Percentiles rank a stretch among this genome's conserved stretches.
Conservation (phyloP, 2,113 vertebrate species). For the Hypomesus transpacificus region DNA sequence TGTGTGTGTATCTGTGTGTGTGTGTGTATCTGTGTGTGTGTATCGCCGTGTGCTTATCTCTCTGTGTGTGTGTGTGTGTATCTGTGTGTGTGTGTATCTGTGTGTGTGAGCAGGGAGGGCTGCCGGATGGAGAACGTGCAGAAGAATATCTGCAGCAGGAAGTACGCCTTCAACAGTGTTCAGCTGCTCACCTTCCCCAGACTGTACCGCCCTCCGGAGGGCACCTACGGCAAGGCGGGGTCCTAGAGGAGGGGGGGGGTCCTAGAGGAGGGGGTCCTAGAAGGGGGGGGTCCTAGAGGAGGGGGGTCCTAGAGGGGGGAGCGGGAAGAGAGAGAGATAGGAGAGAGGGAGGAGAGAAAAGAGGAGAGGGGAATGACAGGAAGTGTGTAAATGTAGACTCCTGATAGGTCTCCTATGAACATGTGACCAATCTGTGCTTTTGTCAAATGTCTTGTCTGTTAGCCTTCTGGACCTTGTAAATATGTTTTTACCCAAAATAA, state of each 20-base stretch:
- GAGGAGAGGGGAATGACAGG: neutral
- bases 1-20: neutral
- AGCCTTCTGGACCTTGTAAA: neutral
- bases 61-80: no score
- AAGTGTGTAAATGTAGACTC: neutral
- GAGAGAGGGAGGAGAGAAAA: neutral
- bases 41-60: no score
- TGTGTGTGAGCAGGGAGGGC: constrained; percentile 40
- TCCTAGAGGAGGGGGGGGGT: constrained; percentile 59
- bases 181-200: constrained; percentile 93
- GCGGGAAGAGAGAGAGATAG: neutral
- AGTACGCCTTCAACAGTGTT: constrained; percentile 90
- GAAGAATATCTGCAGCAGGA: constrained; percentile 93
- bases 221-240: constrained; percentile 86
- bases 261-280: neutral
- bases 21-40: neutral
- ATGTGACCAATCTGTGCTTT: neutral
- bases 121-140: constrained; percentile 89
- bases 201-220: constrained; percentile 89
- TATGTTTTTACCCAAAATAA: neutral
- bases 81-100: constrained; percentile 13
- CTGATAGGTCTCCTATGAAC: neutral
- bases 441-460: neutral
- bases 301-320: neutral
- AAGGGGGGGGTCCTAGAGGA: no score